Evolutionary conservation across 35 echinoderm and acorn worm genomes (phyloP).

Genomic region (Strongylocentrotus purpuratus): DNA sequence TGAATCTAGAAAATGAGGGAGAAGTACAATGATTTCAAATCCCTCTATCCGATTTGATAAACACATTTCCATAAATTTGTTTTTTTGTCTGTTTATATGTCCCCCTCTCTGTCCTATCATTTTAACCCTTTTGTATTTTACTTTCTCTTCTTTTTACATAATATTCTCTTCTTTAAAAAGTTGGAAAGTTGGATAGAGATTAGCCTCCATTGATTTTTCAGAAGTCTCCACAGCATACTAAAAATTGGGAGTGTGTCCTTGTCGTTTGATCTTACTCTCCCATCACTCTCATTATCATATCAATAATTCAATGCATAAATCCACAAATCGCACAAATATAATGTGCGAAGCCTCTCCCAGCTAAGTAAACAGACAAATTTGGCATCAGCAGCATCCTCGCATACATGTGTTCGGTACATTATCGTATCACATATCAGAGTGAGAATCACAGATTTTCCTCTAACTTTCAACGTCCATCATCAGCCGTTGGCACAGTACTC

Average conservation of each 20-base stretch:
- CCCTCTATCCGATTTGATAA: too few relatives aligned
- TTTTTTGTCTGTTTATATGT: too few relatives aligned
- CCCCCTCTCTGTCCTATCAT: too few relatives aligned
- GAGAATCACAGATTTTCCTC: background rate
- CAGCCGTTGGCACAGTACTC: background rate
- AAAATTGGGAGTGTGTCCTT: background rate
- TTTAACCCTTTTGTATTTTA: background rate
- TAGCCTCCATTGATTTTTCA: background rate
- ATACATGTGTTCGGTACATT: background rate
- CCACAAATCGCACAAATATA: background rate
- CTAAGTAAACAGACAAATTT: background rate
- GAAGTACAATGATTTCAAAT: too few relatives aligned
- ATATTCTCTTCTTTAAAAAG: background rate
- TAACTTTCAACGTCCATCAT: constrained; percentile 16
- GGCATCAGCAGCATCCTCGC: background rate
- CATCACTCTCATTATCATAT: background rate
- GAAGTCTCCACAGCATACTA: background rate
- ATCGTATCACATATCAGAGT: background rate
- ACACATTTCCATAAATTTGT: too few relatives aligned
- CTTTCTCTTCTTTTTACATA: background rate
- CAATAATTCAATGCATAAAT: background rate
- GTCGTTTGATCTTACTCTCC: background rate
- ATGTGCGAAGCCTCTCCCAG: background rate
- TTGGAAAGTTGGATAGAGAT: background rate
- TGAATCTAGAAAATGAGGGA: too few relatives aligned